phyloP scores from a whole-genome alignment of 2,113 vertebrate genomes.

The Phalacrocorax aristotelis region DNA sequence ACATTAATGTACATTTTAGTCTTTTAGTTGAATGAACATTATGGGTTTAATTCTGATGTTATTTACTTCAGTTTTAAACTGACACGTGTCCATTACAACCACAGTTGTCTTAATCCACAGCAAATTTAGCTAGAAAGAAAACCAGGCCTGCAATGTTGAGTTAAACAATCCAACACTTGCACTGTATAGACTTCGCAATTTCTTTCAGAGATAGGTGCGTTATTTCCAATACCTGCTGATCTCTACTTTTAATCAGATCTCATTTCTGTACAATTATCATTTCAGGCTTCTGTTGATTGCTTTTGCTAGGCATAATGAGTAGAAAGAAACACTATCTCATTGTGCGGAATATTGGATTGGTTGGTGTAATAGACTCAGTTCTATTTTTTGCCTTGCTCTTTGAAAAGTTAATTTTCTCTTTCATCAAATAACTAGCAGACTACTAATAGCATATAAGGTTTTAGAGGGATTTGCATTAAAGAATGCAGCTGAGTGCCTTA shows the following conservation, averaged over 20 bases:
- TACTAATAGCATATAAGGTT: constrained; percentile 68
- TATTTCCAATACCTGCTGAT: constrained; percentile 58
- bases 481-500: constrained; percentile 64
- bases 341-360: constrained; percentile 67
- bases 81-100: neutral
- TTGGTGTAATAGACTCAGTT: constrained; percentile 60
- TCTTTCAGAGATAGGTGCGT: constrained; percentile 27
- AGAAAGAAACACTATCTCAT: constrained; percentile 70
- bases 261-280: constrained; percentile 68
- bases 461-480: constrained; percentile 71
- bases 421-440: constrained; percentile 67
- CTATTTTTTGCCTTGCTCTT: constrained; percentile 65
- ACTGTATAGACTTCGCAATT: neutral
- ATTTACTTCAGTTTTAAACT: neutral
- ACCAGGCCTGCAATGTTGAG: neutral
- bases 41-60: neutral
- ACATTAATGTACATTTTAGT: neutral
- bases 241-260: constrained; percentile 70
- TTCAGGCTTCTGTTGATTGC: constrained; percentile 68
- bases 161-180: neutral
- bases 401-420: constrained; percentile 74
- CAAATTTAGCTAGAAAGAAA: neutral
- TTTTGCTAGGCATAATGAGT: constrained; percentile 58
- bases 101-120: neutral
- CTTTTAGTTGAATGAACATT: neutral